These are phyloP conservation scores for Phymorhynchus buccinoides DNA, from an alignment of 1,140 invertebrate genomes.

Conservation along the genomic window DNA sequence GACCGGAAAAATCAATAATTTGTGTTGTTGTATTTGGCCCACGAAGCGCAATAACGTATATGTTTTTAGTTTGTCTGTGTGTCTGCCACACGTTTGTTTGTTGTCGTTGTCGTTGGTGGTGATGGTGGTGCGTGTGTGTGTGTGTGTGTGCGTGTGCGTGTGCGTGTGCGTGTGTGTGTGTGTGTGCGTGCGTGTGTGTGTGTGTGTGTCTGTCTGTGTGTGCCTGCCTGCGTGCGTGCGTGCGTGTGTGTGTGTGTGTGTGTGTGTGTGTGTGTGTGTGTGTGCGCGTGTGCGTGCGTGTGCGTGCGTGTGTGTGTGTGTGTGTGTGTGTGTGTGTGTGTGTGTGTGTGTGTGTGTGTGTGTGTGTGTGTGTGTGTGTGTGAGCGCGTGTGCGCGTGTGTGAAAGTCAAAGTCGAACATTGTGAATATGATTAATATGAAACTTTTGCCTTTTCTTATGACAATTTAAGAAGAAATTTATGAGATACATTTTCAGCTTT, in stretches of 20 bases:
- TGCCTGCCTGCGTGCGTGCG: slow-evolving; percentile 3
- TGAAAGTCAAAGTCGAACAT: too few species aligned
- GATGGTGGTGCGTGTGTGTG: not conserved
- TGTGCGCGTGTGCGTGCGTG: not conserved
- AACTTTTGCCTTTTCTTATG: too few species aligned
- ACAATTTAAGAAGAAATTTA: too few species aligned
- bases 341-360: slow-evolving; percentile 9
- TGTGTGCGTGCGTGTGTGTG: not conserved
- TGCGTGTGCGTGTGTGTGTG: slow-evolving; percentile 23
- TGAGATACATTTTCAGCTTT: too few species aligned
- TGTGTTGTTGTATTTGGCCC: too few species aligned
- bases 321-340: not conserved
- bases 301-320: slow-evolving; percentile 6
- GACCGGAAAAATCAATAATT: too few species aligned
- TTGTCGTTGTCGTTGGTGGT: too few species aligned
- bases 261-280: not conserved
- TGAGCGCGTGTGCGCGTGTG: not conserved
- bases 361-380: slow-evolving; percentile 24
- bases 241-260: slow-evolving; percentile 24
- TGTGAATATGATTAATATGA: too few species aligned
- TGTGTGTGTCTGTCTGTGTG: not conserved
- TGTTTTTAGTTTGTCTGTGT: too few species aligned
- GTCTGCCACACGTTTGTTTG: too few species aligned
- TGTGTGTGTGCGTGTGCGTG: slow-evolving; percentile 23
- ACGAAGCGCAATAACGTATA: too few species aligned